A percentile compares a stretch with the other conserved stretches of the same genome.
phyloP scores from a whole-genome alignment of 37 sponge, comb jelly and placozoan genomes.

The Amphimedon queenslandica region DNA sequence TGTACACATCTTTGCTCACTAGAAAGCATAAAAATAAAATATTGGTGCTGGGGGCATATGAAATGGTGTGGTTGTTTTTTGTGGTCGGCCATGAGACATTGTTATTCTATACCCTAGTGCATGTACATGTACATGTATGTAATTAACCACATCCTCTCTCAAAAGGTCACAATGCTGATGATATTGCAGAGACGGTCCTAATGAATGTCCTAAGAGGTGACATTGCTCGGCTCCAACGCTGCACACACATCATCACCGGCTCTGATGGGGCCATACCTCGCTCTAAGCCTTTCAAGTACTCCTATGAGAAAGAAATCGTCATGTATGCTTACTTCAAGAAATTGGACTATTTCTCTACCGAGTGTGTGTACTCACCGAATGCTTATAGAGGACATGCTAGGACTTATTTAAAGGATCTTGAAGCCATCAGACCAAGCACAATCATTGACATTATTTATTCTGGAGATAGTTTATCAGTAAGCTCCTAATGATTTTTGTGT shows the following conservation, averaged over 20 bases:
- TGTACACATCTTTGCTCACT: too few species aligned
- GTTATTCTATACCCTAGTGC: too few species aligned
- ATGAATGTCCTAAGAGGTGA: conserved; percentile 98
- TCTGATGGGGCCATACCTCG: conserved; percentile 88
- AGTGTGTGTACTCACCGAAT: conserved; percentile 98
- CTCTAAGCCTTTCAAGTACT: conserved; percentile 97
- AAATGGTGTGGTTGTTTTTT: too few species aligned
- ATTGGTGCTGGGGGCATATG: too few species aligned
- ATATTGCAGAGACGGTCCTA: conserved; percentile 97
- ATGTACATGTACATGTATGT: too few species aligned
- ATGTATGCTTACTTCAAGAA: conserved; percentile 99
- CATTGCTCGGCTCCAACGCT: conserved; percentile 85
- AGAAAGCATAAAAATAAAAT: too few species aligned
- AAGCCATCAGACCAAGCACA: conserved; percentile 71
- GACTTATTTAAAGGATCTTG: conserved; percentile 90
- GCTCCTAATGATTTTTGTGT: too few species aligned
- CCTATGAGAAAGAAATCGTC: conserved; percentile 98
- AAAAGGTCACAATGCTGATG: conserved; percentile 99
- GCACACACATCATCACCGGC: conserved; percentile 88
- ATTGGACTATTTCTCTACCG: conserved; percentile 98
- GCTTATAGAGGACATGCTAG: conserved; percentile 96
- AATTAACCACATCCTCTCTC: too few species aligned
- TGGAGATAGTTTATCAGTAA: conserved; percentile 86
- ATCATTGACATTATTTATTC: conserved; percentile 96
- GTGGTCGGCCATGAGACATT: too few species aligned